These are phyloP conservation scores for Meteorus sp. DNA, from an alignment of 1,140 invertebrate species.

Conservation along the genomic window DNA sequence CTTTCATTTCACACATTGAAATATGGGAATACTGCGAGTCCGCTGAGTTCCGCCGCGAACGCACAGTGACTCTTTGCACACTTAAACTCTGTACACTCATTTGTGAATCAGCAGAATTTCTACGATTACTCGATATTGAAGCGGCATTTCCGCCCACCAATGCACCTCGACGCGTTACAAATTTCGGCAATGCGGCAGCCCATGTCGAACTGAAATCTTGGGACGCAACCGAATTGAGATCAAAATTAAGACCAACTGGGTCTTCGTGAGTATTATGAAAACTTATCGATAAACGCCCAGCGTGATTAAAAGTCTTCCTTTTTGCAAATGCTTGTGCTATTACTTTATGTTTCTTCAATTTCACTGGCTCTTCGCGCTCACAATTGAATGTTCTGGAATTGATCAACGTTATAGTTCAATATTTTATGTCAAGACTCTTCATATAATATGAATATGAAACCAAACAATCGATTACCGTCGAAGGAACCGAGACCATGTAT, in stretches of 20 bases:
- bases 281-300: conserved; percentile 82
- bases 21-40: conserved; percentile 85
- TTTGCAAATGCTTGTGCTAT: conserved; percentile 89
- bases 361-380: conserved; percentile 71
- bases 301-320: conserved; percentile 80
- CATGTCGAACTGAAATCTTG: conserved; percentile 80
- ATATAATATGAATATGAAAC: no score
- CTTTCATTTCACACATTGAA: conserved; percentile 78
- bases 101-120: conserved; percentile 74
- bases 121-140: conserved; percentile 64
- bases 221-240: conserved; percentile 77
- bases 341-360: conserved; percentile 84
- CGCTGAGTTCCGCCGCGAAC: conserved; percentile 78
- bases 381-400: conserved; percentile 56
- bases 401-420: no score
- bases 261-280: conserved; percentile 84
- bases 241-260: conserved; percentile 86
- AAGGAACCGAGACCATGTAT: conserved; percentile 82
- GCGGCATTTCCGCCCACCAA: conserved; percentile 64
- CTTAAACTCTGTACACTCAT: conserved; percentile 82
- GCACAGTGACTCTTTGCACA: conserved; percentile 76
- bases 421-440: no score
- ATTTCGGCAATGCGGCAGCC: conserved; percentile 84
- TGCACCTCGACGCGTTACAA: conserved; percentile 80
- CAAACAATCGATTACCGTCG: conserved; percentile 67